phyloP scores from a whole-genome alignment of 2,888 invertebrate species.

The Thalpophila matura region DNA sequence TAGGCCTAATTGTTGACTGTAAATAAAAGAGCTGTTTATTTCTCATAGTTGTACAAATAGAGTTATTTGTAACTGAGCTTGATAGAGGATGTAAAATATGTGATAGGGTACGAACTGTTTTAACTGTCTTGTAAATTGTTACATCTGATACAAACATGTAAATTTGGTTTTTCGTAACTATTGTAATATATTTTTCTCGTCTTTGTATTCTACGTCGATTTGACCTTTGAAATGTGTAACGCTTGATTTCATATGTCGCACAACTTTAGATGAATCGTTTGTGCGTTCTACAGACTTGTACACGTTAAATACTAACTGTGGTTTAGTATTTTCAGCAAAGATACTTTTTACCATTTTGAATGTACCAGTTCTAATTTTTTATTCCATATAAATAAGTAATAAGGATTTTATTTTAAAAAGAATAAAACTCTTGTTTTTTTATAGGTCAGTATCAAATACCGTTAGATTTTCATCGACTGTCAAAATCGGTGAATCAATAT shows the following conservation, averaged over 20 bases:
- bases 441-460: not conserved
- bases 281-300: slow-evolving; percentile 30
- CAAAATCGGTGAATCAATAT: not conserved
- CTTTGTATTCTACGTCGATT: slow-evolving; percentile 69
- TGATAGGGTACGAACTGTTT: slow-evolving; percentile 70
- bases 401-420: not conserved
- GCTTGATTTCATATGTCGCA: slow-evolving; percentile 68
- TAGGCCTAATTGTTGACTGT: slow-evolving; percentile 65
- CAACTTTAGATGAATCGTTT: slow-evolving; percentile 55
- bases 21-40: slow-evolving; percentile 76
- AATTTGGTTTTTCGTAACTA: slow-evolving; percentile 67
- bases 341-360: no score
- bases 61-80: slow-evolving; percentile 74
- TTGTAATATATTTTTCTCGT: slow-evolving; percentile 69
- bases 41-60: slow-evolving; percentile 78
- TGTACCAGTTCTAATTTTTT: not conserved
- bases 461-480: slow-evolving; percentile 5
- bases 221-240: slow-evolving; percentile 58
- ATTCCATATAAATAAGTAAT: not conserved
- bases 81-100: slow-evolving; percentile 66
- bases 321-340: not conserved
- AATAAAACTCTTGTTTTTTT: not conserved
- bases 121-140: slow-evolving; percentile 74
- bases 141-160: slow-evolving; percentile 63
- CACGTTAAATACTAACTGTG: slow-evolving; percentile 13